A percentile compares a stretch with the other conserved stretches of the same genome.
Conservation (phyloP, 1,140 invertebrate genomes). For the Frieseomelitta varia region DNA sequence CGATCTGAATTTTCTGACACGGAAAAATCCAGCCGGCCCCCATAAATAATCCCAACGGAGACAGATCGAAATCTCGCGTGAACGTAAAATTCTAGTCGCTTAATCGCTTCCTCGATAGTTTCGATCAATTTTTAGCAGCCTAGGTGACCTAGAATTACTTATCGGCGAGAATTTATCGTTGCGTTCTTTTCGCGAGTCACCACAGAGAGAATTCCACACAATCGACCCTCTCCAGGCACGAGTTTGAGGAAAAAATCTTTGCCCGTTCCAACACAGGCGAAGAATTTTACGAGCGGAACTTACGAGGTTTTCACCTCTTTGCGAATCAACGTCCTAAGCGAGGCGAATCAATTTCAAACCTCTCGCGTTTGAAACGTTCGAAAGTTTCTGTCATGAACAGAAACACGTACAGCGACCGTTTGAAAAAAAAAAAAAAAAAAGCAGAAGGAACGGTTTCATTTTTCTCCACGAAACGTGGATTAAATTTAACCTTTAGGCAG, state of each 20-base stretch:
- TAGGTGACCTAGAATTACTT: background rate
- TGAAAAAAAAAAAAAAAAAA: no score
- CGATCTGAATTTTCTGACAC: background rate
- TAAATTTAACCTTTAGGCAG: no score
- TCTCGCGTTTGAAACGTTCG: no score
- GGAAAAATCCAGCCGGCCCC: background rate
- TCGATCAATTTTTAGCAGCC: background rate
- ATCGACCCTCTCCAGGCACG: conserved; percentile 29
- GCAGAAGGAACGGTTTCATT: no score
- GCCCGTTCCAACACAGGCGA: background rate
- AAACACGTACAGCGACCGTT: no score
- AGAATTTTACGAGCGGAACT: background rate
- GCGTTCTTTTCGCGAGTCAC: conserved; percentile 29
- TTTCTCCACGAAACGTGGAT: no score
- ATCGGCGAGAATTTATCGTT: background rate
- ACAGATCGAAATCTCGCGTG: background rate
- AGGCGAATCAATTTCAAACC: background rate
- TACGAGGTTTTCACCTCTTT: background rate
- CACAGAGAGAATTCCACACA: conserved; percentile 47
- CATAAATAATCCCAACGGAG: background rate
- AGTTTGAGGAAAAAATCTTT: background rate
- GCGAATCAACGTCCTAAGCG: no score
- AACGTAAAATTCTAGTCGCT: background rate
- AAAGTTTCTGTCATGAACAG: no score
- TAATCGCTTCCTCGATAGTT: background rate